These are phyloP conservation scores for Rotaria macrura DNA, from an alignment of 2,888 invertebrate species.

Conservation along the genomic window DNA sequence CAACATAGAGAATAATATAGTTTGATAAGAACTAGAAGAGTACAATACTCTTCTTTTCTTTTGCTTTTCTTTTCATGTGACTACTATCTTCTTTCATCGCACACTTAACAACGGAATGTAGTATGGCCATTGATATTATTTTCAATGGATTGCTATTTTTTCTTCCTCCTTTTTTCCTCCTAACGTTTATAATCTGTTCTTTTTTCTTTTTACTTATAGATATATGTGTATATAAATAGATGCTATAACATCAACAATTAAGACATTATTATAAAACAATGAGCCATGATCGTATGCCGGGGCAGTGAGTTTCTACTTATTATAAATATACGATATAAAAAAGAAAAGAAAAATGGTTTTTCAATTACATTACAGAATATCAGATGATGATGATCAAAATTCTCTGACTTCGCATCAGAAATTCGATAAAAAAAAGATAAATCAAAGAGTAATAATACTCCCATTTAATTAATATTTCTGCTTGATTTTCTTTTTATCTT, in stretches of 20 bases:
- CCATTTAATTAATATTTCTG: no score
- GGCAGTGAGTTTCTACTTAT: background rate
- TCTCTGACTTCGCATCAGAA: background rate
- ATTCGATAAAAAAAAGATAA: background rate
- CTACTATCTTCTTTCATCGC: background rate
- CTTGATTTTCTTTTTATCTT: background rate
- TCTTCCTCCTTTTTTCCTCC: background rate
- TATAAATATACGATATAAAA: background rate
- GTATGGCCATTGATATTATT: background rate
- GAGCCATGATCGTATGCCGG: background rate
- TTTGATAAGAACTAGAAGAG: background rate
- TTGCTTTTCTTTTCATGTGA: background rate
- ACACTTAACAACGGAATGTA: background rate
- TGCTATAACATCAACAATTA: background rate
- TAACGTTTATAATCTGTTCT: background rate
- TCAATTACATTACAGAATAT: background rate
- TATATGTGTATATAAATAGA: background rate
- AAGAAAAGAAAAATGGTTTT: background rate
- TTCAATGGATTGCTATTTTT: background rate
- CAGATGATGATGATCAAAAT: slow-evolving; percentile 10
- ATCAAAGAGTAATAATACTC: background rate
- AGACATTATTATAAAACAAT: background rate
- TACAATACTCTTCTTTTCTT: background rate
- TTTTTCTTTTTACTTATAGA: background rate
- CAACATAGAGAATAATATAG: background rate